Percentiles rank a stretch among this genome's conserved stretches.
phyloP scores from a whole-genome alignment of 2,888 invertebrate species.

The Drosophila borealis region DNA sequence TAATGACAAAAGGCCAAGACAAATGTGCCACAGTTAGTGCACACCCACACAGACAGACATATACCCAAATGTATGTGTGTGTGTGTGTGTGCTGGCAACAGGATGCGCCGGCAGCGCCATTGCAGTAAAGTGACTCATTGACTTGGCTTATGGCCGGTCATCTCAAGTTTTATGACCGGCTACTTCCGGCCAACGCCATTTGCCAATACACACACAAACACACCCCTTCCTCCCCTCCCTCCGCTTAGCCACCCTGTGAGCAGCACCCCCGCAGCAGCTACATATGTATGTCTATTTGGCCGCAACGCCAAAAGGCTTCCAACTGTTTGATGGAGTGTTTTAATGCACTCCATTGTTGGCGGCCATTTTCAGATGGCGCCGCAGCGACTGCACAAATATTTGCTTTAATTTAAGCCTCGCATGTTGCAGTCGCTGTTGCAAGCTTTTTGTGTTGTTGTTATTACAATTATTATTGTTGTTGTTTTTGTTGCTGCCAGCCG shows the following conservation, averaged over 20 bases:
- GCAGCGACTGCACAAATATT: slow-evolving; percentile 73
- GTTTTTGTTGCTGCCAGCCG: slow-evolving; percentile 33
- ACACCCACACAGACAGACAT: slow-evolving; percentile 33
- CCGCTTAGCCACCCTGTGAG: too few relatives aligned
- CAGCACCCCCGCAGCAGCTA: slow-evolving; percentile 43
- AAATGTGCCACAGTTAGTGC: slow-evolving; percentile 57
- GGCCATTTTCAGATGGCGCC: slow-evolving; percentile 68
- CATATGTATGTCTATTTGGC: slow-evolving; percentile 38
- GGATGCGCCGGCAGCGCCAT: slow-evolving; percentile 52
- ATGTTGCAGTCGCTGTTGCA: slow-evolving; percentile 65
- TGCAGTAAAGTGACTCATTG: slow-evolving; percentile 77
- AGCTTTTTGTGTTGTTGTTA: slow-evolving; percentile 29
- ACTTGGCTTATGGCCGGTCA: slow-evolving; percentile 72
- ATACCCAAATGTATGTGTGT: not conserved
- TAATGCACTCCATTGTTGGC: slow-evolving; percentile 76
- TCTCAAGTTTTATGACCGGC: slow-evolving; percentile 81
- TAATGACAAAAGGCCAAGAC: slow-evolving; percentile 73
- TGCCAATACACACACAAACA: slow-evolving; percentile 18
- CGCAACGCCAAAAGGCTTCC: slow-evolving; percentile 60
- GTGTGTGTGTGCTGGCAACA: slow-evolving; percentile 1
- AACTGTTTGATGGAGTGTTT: slow-evolving; percentile 73
- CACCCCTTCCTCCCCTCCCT: too few relatives aligned
- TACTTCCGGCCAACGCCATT: slow-evolving; percentile 78
- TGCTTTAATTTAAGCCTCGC: slow-evolving; percentile 76
- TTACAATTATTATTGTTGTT: slow-evolving; percentile 25